Percentiles rank a stretch among this genome's conserved stretches.
These are phyloP conservation scores for Malurus alboscapulatus DNA, from an alignment of 2,113 vertebrate species.

Conservation along the genomic window DNA sequence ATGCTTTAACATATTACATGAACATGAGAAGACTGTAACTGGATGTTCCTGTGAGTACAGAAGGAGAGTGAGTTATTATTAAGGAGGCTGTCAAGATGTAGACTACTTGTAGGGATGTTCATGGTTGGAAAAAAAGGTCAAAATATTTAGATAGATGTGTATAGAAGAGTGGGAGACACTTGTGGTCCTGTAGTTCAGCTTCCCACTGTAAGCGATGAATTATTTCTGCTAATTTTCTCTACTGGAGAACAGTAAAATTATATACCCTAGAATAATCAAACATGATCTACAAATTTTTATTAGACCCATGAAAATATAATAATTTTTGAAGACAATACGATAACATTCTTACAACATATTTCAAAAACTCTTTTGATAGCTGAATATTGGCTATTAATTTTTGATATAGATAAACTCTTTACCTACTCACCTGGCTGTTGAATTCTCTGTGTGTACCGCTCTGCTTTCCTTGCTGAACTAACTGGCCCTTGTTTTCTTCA, in stretches of 20 bases:
- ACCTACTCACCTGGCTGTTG: not conserved
- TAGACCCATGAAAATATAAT: not conserved
- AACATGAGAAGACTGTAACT: not conserved
- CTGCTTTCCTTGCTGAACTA: not conserved
- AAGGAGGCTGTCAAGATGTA: not conserved
- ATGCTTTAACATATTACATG: not conserved
- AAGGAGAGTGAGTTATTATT: not conserved
- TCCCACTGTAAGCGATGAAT: rapidly evolving
- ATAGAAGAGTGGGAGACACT: not conserved
- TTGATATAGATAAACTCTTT: not conserved
- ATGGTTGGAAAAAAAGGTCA: not conserved
- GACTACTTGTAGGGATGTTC: not conserved
- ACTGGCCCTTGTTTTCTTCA: not conserved
- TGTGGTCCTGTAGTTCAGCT: not conserved
- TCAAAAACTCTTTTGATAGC: not conserved
- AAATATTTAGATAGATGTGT: not conserved
- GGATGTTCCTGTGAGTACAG: not conserved
- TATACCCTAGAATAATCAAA: not conserved
- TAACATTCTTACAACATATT: not conserved
- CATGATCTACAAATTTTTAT: not conserved
- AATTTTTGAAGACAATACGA: not conserved
- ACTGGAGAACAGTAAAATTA: not conserved
- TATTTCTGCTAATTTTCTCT: not conserved
- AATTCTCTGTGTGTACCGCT: not conserved
- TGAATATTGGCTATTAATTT: not conserved